Evolutionary conservation across 2,888 invertebrate species (phyloP).

Genomic region (Himalopsyche japonica): DNA sequence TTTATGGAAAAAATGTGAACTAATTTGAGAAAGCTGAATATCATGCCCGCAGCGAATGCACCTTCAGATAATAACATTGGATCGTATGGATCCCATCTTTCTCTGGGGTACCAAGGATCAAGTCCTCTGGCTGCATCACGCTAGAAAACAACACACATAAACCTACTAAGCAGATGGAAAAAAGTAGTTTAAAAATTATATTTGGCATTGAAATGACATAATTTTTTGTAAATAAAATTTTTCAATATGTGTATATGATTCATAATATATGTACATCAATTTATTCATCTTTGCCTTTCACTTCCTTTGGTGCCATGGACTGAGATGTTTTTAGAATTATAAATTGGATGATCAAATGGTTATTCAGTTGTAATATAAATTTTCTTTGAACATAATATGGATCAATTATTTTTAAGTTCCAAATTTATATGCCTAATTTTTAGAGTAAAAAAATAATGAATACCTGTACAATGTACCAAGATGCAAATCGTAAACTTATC

Average conservation of each 20-base stretch:
- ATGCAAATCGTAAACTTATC: slow-evolving; percentile 83
- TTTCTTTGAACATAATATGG: too few species aligned
- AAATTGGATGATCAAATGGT: neutral
- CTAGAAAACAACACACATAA: slow-evolving; percentile 48
- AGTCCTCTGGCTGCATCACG: slow-evolving; percentile 70
- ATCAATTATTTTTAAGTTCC: too few species aligned
- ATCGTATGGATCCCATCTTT: slow-evolving; percentile 93
- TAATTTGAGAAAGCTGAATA: slow-evolving; percentile 92
- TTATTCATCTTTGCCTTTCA: too few species aligned
- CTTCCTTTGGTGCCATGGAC: too few species aligned
- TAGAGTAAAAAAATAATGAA: neutral
- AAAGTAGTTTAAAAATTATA: too few species aligned
- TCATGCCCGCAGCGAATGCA: slow-evolving; percentile 96
- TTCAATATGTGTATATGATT: too few species aligned
- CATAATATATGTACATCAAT: too few species aligned
- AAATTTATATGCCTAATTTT: too few species aligned
- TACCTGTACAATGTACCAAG: slow-evolving; percentile 90
- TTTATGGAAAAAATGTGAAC: slow-evolving; percentile 97
- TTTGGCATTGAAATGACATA: too few species aligned
- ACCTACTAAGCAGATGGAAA: too few species aligned
- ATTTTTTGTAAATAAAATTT: too few species aligned
- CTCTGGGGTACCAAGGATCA: slow-evolving; percentile 84
- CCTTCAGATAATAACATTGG: slow-evolving; percentile 93
- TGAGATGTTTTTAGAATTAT: neutral
- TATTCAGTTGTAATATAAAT: too few species aligned